A percentile compares a stretch with the other conserved stretches of the same genome.
phyloP scores from a whole-genome alignment of 2,113 vertebrate species.

The Pampusana beccarii region DNA sequence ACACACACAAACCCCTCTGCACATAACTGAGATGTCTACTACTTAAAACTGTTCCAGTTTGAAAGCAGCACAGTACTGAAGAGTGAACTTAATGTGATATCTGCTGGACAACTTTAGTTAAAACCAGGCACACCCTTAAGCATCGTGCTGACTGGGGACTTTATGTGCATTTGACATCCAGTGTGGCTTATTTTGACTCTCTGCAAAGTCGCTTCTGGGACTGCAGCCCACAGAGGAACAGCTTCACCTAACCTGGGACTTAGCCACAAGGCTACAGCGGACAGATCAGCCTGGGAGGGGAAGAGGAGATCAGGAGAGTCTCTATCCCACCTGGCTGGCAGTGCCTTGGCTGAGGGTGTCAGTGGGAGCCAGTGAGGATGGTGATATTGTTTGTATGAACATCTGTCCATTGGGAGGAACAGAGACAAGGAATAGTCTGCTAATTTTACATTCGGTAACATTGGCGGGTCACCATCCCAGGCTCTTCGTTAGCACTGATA shows the following conservation, averaged over 20 bases:
- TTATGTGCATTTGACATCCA: background rate
- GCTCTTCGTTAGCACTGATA: background rate
- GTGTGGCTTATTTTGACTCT: background rate
- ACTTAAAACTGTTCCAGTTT: background rate
- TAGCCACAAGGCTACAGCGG: fast-evolving
- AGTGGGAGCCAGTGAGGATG: background rate
- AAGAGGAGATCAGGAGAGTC: background rate
- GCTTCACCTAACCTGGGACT: background rate
- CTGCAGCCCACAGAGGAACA: background rate
- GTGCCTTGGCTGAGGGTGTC: background rate
- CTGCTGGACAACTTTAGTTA: background rate
- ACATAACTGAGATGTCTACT: background rate
- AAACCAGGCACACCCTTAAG: background rate
- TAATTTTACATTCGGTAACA: background rate
- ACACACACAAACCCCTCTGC: background rate
- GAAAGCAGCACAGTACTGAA: background rate
- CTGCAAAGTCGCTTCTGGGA: background rate
- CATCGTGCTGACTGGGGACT: background rate
- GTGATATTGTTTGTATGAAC: background rate
- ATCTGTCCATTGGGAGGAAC: background rate
- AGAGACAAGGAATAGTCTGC: background rate
- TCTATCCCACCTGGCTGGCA: fast-evolving
- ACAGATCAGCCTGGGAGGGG: fast-evolving
- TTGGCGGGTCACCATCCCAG: background rate
- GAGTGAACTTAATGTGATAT: background rate